phyloP scores from a whole-genome alignment of 1,140 invertebrate species.

The Antheraea mylitta region DNA sequence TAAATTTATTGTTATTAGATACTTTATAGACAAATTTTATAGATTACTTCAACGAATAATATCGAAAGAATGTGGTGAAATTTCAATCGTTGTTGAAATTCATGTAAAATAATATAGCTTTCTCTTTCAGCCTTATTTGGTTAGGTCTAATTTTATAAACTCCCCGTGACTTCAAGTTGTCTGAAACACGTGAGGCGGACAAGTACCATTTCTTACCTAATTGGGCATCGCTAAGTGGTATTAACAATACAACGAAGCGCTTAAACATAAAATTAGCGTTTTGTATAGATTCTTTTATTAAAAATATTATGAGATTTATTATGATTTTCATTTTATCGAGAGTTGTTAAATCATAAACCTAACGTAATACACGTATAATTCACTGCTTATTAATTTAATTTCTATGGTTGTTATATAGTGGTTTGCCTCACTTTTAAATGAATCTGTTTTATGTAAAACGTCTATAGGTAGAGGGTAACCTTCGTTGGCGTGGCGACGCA shows the following conservation, averaged over 20 bases:
- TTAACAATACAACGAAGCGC: not conserved
- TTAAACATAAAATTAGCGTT: not conserved
- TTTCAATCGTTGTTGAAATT: not conserved
- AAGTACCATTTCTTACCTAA: slow-evolving; percentile 1
- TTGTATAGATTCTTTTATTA: not conserved
- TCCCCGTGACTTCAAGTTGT: not conserved
- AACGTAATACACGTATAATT: not conserved
- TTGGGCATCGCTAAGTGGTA: not conserved
- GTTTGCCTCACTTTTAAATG: no score
- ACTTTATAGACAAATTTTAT: no score
- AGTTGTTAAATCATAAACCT: not conserved
- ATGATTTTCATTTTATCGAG: not conserved
- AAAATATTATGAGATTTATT: not conserved
- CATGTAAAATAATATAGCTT: not conserved
- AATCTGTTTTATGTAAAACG: no score
- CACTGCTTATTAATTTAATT: no score
- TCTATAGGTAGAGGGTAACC: no score
- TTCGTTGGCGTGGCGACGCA: no score
- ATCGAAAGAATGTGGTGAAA: not conserved
- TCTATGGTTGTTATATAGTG: no score
- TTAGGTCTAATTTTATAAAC: not conserved
- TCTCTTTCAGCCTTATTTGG: not conserved
- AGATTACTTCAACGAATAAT: no score
- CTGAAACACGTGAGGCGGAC: not conserved
- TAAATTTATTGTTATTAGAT: no score